Percentiles rank a stretch among this genome's conserved stretches.
Evolutionary conservation across 2,888 invertebrate species (phyloP).

Genomic region (Gymnoscelis rufifasciata): DNA sequence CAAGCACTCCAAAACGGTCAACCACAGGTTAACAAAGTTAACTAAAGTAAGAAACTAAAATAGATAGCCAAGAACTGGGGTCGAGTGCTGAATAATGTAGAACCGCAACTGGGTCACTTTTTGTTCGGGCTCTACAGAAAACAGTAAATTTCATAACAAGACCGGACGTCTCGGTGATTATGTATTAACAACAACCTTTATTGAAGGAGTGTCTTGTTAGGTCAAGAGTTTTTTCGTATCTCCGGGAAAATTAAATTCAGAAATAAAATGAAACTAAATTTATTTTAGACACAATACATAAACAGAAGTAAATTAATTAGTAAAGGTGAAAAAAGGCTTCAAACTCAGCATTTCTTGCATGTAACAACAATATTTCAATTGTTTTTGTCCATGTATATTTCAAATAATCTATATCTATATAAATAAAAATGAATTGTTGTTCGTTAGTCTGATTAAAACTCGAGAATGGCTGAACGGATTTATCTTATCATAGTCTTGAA

Average conservation of each 20-base stretch:
- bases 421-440: no score
- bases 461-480: no score
- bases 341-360: no score
- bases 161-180: background rate
- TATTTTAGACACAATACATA: no score
- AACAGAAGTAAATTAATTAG: no score
- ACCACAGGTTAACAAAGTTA: background rate
- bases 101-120: conserved; percentile 12
- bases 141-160: conserved; percentile 6
- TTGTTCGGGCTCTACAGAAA: conserved; percentile 6
- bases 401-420: no score
- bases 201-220: background rate
- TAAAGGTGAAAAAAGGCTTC: no score
- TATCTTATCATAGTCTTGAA: no score
- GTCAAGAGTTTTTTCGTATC: background rate
- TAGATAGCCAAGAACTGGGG: conserved; percentile 7
- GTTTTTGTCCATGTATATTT: no score
- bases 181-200: background rate
- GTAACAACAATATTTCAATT: no score
- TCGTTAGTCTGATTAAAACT: no score
- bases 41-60: conserved; percentile 12
- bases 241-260: background rate
- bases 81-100: conserved; percentile 12
- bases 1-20: background rate
- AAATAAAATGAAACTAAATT: no score